These are phyloP conservation scores for Sebastes dallii DNA, from an alignment of 2,797 vertebrate genomes.

Conservation along the genomic window DNA sequence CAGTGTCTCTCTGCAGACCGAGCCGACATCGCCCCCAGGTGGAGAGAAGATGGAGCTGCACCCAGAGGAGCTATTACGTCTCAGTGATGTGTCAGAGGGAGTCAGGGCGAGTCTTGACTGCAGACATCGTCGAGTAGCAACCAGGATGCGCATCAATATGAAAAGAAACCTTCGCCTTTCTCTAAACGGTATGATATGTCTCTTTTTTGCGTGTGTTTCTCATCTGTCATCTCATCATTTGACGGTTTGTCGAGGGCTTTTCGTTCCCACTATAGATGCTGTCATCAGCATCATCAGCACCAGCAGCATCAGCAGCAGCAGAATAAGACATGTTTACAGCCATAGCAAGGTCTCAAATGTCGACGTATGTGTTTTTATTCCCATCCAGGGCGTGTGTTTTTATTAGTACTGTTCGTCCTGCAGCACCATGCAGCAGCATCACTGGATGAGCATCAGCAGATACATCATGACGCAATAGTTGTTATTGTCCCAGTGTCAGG, in stretches of 20 bases:
- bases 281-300: background rate
- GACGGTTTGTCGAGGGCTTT: slow-evolving; percentile 1
- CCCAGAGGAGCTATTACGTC: slow-evolving; percentile 53
- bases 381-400: background rate
- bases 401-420: background rate
- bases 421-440: slow-evolving; percentile 26
- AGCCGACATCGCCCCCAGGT: background rate
- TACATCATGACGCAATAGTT: slow-evolving; percentile 73
- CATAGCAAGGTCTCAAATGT: background rate
- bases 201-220: background rate
- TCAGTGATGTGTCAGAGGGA: slow-evolving; percentile 70
- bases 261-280: slow-evolving; percentile 13
- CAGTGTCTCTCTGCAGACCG: background rate
- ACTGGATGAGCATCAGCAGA: slow-evolving; percentile 38
- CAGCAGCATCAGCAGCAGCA: background rate
- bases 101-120: slow-evolving; percentile 83
- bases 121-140: slow-evolving; percentile 64
- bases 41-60: slow-evolving; percentile 25
- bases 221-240: background rate
- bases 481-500: slow-evolving; percentile 61
- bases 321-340: slow-evolving; percentile 33
- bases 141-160: slow-evolving; percentile 64
- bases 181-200: slow-evolving; percentile 43
- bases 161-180: slow-evolving; percentile 32
- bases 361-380: background rate